These are phyloP conservation scores for Microplitis demolitor DNA, from an alignment of 1,140 invertebrate species.

Conservation along the genomic window DNA sequence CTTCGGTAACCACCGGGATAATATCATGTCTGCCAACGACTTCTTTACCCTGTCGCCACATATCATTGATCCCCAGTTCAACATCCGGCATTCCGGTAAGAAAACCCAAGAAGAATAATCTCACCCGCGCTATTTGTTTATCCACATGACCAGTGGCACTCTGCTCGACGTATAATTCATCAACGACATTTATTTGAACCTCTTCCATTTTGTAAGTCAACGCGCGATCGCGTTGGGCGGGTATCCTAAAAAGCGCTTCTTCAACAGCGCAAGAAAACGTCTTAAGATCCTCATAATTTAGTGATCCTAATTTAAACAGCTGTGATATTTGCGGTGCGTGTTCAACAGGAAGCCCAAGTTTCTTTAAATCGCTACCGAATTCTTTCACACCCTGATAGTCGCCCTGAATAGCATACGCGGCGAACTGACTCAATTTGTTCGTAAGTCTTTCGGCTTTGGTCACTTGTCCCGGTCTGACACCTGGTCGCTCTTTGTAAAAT, in stretches of 20 bases:
- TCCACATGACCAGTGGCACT: constrained; percentile 83
- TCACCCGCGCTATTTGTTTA: constrained; percentile 92
- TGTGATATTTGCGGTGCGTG: constrained; percentile 96
- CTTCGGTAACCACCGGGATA: constrained; percentile 98
- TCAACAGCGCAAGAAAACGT: constrained; percentile 89
- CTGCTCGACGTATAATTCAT: constrained; percentile 95
- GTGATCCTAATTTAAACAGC: constrained; percentile 93
- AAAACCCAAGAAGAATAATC: constrained; percentile 95
- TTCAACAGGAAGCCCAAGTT: constrained; percentile 94
- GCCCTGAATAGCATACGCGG: constrained; percentile 90
- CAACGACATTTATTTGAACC: constrained; percentile 93
- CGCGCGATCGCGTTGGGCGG: constrained; percentile 85
- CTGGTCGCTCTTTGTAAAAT: constrained; percentile 97
- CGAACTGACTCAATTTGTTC: constrained; percentile 90
- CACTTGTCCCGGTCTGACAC: constrained; percentile 94
- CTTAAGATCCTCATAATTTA: constrained; percentile 88
- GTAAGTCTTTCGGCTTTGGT: constrained; percentile 91
- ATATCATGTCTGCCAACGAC: constrained; percentile 99
- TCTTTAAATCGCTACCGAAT: constrained; percentile 89
- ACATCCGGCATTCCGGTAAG: constrained; percentile 92
- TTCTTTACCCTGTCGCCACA: constrained; percentile 95
- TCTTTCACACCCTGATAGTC: constrained; percentile 92
- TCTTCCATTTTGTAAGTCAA: constrained; percentile 98
- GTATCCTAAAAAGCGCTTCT: constrained; percentile 84
- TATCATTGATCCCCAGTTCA: constrained; percentile 97